Evolutionary conservation across 2,797 vertebrate genomes (phyloP).

Genomic region (Tamandua tetradactyla): DNA sequence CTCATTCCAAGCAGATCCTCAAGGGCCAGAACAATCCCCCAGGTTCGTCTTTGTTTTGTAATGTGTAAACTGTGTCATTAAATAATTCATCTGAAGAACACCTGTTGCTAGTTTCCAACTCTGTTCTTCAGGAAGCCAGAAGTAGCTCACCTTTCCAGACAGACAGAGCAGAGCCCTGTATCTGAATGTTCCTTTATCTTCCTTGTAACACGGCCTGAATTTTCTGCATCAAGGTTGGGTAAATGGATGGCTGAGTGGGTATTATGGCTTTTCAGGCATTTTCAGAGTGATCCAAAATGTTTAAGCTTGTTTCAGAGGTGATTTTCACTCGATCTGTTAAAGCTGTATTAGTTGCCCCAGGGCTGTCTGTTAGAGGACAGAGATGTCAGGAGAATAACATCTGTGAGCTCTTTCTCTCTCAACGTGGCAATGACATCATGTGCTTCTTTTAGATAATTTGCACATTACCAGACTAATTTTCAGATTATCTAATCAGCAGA

Average conservation of each 20-base stretch:
- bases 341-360: neutral
- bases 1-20: neutral
- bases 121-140: neutral
- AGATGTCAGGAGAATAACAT: constrained; percentile 47
- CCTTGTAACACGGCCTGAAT: neutral
- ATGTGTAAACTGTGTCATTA: neutral
- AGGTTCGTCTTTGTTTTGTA: neutral
- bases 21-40: neutral
- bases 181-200: neutral
- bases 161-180: neutral
- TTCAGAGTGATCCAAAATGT: constrained; percentile 23
- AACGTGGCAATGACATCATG: constrained; percentile 69
- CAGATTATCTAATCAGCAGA: constrained; percentile 75
- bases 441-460: constrained; percentile 75
- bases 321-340: constrained; percentile 22
- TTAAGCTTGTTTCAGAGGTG: constrained; percentile 44
- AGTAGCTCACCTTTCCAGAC: neutral
- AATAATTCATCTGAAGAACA: neutral
- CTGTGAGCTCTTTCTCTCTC: constrained; percentile 54
- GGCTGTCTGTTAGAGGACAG: constrained; percentile 41
- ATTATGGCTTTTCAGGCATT: neutral
- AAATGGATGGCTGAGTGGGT: neutral
- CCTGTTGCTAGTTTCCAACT: neutral
- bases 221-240: neutral
- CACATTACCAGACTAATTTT: constrained; percentile 76